Conservation (phyloP, 2,888 invertebrate genomes). For the Caenorhabditis zanzibari region DNA sequence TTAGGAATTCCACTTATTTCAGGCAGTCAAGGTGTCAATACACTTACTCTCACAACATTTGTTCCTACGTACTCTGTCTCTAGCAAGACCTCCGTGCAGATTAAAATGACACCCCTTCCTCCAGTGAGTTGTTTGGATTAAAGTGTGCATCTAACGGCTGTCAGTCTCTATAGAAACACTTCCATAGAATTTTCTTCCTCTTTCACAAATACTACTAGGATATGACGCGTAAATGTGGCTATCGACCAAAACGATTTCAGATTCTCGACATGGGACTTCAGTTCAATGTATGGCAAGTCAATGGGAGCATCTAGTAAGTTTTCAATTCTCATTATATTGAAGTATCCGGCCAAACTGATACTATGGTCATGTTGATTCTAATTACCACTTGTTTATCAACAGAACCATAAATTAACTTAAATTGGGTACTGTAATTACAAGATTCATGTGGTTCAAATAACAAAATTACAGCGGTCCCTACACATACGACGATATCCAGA, state of each 20-base stretch:
- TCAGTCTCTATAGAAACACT: slow-evolving; percentile 1
- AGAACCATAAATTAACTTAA: too few relatives aligned
- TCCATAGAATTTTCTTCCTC: neutral
- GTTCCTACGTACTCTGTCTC: too few relatives aligned
- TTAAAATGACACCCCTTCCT: neutral
- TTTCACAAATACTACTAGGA: too few relatives aligned
- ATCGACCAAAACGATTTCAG: slow-evolving; percentile 17
- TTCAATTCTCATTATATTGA: neutral
- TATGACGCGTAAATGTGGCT: neutral
- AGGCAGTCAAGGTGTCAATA: neutral
- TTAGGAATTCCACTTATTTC: neutral
- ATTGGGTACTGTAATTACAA: too few relatives aligned
- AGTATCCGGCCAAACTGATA: too few relatives aligned
- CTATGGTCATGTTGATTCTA: too few relatives aligned
- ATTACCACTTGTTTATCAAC: too few relatives aligned
- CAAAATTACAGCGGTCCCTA: slow-evolving; percentile 48
- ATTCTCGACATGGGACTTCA: slow-evolving; percentile 25
- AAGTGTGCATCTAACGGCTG: neutral
- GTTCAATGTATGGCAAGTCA: slow-evolving; percentile 43
- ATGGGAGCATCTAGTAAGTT: slow-evolving; percentile 54
- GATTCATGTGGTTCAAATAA: too few relatives aligned
- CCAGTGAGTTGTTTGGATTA: slow-evolving; percentile 16
- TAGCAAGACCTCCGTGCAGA: too few relatives aligned
- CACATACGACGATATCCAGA: slow-evolving; percentile 3
- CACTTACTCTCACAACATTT: neutral